Base-by-base conservation (phyloP, 2,888 invertebrate species). In the Melangyna quadrimaculata region DNA sequence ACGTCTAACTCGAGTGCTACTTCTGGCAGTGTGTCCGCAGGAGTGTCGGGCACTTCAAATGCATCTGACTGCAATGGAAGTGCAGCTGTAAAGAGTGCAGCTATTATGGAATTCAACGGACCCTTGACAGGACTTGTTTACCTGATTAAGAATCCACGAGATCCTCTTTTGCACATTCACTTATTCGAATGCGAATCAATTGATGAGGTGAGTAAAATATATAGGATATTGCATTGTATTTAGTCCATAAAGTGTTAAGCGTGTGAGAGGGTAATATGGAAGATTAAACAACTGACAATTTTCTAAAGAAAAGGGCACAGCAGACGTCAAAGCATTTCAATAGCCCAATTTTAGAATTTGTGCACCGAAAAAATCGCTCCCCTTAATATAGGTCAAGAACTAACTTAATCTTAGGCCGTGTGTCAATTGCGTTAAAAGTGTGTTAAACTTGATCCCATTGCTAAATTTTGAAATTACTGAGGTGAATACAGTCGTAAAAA, bases 111-210 rank as follows among this genome's bases (percentile, higher is more conserved):
- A 88, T 91, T 94, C 9, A 94, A 93, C 74, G 94, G 94, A 17
- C 93, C 92, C 84, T 93, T 93, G 82, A 94, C 93, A 63, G 95
- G 94, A 89, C 93, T 96, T 89, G 94, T 96, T 89, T 96, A 96
- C 92, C 94, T 96, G 88, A 93, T 96, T 81, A 94, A 95, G 89
- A 95, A 96, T 90, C 94, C 95, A 88, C 94, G 94, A 89, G 96
- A 96, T 89, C 94, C 94, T n/a, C 92, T 96, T 3, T 94, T 96
- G 32, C 95, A 95, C 91, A 96, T 95, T 91, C 95, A 95, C 91
- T 93, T 96, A 73, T 96, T 95, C 91, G 94, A 94, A 89, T 95
- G 96, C 48, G 93, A 94, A 81, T 94, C 95, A 45, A 93, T 93
- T 0, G 92, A 93, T 70, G 95, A 96, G 93, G 96, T 96, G 91